Evolutionary conservation across 2,113 vertebrate species (phyloP), one percentile per base, ranked within the genome.

Genomic region (Callionymus lyra): DNA sequence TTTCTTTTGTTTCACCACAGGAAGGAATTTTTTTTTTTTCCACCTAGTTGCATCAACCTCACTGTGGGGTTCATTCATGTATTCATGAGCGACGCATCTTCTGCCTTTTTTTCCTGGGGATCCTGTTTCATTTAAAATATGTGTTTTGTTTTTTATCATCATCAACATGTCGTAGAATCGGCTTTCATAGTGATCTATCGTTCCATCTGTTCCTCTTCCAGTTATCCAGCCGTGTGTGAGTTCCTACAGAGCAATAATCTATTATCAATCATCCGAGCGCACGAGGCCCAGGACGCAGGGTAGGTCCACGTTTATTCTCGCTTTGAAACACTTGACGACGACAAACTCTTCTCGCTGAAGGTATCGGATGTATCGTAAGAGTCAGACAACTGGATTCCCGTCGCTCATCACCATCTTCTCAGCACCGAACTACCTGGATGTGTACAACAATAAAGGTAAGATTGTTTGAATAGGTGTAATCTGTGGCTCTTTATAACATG

Each of bases 211-310:
- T 35, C 43, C 17, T 62, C 59, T 60, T 67, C 35, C 85, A 99
- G 95, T 88, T 99, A 99, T 67, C 92, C 94, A 6, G 95, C 95
- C 68, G 95, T 99, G 10, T 99, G 95, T 65, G 95, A 98, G 79
- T 99, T 98, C 84, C 86, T 99, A 82, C 94, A 99, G 86, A 94
- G 97, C 87, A 99, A 99, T 90, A 98, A 98, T 77, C 87, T 98
- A 84, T 88, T 99, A 84, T 99, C 95, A 72, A 90, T 98, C 72
- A 97, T 99, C 48, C 89, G 95, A 86, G 94, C 95, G 47, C 95
- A 99, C 8, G 95, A 99, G 89, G 95, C 95, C 77, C 95, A 99
- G 61, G 95, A 99, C 41, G 95, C 95, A 50, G 95, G 95, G 93
- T 99, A 86, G 75, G 93, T 80, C 21, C 18, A 47, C 12, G 10